Conservation (phyloP, 2,888 invertebrate species). For the Drosophila algonquin region DNA sequence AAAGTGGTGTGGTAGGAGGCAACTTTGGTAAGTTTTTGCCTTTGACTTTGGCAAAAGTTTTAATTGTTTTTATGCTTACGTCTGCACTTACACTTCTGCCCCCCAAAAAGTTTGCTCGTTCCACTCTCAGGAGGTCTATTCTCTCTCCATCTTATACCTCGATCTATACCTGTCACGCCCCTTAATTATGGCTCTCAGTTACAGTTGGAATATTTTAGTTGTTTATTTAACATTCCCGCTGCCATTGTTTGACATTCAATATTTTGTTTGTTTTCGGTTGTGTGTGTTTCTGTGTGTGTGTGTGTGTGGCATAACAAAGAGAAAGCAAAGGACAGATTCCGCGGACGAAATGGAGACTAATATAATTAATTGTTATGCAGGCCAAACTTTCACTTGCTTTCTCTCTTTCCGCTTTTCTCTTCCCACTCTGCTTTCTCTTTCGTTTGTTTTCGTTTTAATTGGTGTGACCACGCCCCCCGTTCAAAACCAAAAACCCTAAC, state of each 20-base stretch:
- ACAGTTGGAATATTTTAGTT: slow-evolving; percentile 32
- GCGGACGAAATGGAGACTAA: slow-evolving; percentile 22
- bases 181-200: slow-evolving; percentile 50
- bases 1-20: slow-evolving; percentile 4
- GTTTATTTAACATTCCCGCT: slow-evolving; percentile 8
- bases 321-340: slow-evolving; percentile 14
- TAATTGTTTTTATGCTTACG: slow-evolving; percentile 65
- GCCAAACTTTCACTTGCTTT: slow-evolving; percentile 43
- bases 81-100: slow-evolving; percentile 40
- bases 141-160: slow-evolving; percentile 27
- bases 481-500: not conserved
- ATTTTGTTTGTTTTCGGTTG: slow-evolving; percentile 20
- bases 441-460: slow-evolving; percentile 39
- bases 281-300: not conserved
- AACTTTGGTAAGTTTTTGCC: slow-evolving; percentile 15
- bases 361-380: slow-evolving; percentile 55
- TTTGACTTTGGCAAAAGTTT: slow-evolving; percentile 62
- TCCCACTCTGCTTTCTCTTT: not conserved
- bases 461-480: slow-evolving; percentile 15
- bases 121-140: slow-evolving; percentile 2
- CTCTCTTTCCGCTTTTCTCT: slow-evolving; percentile 9
- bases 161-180: slow-evolving; percentile 11
- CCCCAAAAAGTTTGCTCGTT: not conserved
- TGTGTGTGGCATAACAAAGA: slow-evolving; percentile 41
- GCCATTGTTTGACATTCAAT: slow-evolving; percentile 42